Percentiles rank a stretch among this genome's conserved stretches.
phyloP scores from a whole-genome alignment of 1,140 invertebrate species.

The Trachymyrmex cornetzi region DNA sequence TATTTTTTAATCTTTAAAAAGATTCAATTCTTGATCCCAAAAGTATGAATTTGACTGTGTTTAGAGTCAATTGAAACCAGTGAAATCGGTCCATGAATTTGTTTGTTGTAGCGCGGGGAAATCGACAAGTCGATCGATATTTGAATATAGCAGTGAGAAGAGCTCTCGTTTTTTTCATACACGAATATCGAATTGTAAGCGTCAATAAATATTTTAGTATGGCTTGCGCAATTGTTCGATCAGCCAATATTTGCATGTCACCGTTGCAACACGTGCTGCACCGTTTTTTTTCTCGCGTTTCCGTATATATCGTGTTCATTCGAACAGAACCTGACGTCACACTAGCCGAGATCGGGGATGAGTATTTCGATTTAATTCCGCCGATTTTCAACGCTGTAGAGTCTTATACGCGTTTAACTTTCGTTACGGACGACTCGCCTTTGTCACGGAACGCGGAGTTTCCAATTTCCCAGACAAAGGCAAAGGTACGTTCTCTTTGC shows the following conservation, averaged over 20 bases:
- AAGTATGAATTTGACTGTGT: neutral
- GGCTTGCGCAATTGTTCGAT: constrained; percentile 64
- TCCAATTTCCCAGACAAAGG: constrained; percentile 50
- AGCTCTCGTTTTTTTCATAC: constrained; percentile 31
- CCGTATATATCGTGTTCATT: constrained; percentile 40
- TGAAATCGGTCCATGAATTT: constrained; percentile 39
- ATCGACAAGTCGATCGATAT: constrained; percentile 51
- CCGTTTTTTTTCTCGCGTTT: constrained; percentile 53
- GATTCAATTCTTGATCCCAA: neutral
- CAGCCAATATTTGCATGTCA: constrained; percentile 64
- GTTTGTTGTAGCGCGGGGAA: constrained; percentile 17
- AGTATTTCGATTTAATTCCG: constrained; percentile 61
- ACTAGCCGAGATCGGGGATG: neutral
- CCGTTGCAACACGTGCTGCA: constrained; percentile 54
- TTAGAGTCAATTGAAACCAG: constrained; percentile 24
- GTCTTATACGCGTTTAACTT: constrained; percentile 58
- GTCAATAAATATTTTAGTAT: constrained; percentile 66
- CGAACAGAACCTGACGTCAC: constrained; percentile 52
- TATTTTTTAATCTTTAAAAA: neutral
- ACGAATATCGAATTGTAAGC: constrained; percentile 62
- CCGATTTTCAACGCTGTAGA: constrained; percentile 31
- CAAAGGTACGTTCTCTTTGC: constrained; percentile 4
- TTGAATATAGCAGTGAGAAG: constrained; percentile 24
- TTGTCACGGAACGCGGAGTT: constrained; percentile 49
- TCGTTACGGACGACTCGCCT: constrained; percentile 50